Evolutionary conservation across 1,140 invertebrate species (phyloP).

Genomic region (Magallana ariakensis): DNA sequence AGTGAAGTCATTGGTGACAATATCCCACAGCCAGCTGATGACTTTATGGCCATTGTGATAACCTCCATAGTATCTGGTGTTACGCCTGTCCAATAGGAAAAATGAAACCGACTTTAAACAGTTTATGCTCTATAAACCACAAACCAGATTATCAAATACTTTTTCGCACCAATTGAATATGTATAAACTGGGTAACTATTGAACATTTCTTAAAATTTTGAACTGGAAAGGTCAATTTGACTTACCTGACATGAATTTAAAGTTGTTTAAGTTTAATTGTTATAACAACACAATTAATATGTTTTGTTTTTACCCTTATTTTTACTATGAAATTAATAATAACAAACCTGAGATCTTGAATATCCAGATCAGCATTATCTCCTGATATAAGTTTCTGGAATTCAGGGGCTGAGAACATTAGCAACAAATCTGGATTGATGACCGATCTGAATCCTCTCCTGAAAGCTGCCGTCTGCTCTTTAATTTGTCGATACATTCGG

Average conservation of each 20-base stretch:
- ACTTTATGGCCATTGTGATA: constrained; percentile 99
- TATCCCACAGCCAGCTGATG: constrained; percentile 99
- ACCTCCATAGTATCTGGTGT: constrained; percentile 99
- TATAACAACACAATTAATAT: too few relatives aligned
- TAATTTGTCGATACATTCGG: constrained; percentile 94
- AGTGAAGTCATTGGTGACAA: constrained; percentile 96
- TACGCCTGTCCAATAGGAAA: constrained; percentile 80
- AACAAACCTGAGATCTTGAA: constrained; percentile 88
- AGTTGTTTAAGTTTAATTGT: too few relatives aligned
- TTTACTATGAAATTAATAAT: too few relatives aligned
- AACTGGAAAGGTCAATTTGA: too few relatives aligned
- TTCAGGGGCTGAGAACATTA: constrained; percentile 97
- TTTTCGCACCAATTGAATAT: too few relatives aligned
- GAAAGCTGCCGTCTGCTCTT: constrained; percentile 96
- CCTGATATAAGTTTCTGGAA: constrained; percentile 84
- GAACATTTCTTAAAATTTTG: too few relatives aligned
- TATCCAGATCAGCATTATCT: constrained; percentile 85
- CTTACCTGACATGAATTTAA: too few relatives aligned
- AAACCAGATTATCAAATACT: too few relatives aligned
- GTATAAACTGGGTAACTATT: too few relatives aligned
- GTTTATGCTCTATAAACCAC: too few relatives aligned
- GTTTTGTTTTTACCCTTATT: too few relatives aligned
- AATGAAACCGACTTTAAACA: neutral
- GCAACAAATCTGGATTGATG: constrained; percentile 96
- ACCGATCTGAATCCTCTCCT: constrained; percentile 97